Evolutionary conservation across 1,140 invertebrate species (phyloP).

Genomic region (Brachionus koreanus): DNA sequence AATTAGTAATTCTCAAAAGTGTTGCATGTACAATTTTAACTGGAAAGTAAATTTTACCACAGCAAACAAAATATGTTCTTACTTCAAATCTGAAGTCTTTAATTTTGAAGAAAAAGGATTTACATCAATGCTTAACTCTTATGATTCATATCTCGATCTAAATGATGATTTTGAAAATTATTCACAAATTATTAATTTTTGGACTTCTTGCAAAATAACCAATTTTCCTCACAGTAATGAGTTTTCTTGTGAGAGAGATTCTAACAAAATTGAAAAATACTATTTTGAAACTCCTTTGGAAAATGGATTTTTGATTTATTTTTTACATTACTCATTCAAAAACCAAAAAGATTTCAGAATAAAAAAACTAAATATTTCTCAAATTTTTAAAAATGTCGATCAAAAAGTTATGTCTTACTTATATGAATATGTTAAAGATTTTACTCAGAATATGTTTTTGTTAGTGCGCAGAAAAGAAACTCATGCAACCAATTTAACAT

Average conservation of each 20-base stretch:
- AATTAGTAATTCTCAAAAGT: constrained; percentile 23
- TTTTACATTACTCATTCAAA: background rate
- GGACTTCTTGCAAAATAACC: constrained; percentile 12
- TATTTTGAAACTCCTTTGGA: background rate
- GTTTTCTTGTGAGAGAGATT: background rate
- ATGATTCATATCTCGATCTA: background rate
- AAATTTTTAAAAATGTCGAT: background rate
- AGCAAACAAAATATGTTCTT: constrained; percentile 7
- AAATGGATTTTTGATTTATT: background rate
- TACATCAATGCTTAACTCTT: background rate
- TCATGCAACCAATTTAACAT: background rate
- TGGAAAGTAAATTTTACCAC: background rate
- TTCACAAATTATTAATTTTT: background rate
- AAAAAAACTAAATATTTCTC: background rate
- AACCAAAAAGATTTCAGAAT: constrained; percentile 12
- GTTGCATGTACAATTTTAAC: constrained; percentile 12
- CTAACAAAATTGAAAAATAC: background rate
- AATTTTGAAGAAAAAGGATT: background rate
- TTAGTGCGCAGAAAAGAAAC: background rate
- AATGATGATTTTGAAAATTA: background rate
- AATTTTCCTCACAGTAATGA: background rate
- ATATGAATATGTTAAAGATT: background rate
- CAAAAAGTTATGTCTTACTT: background rate
- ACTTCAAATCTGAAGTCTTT: constrained; percentile 7
- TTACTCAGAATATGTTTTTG: background rate